phyloP scores from a whole-genome alignment of 2,888 invertebrate species.

The Plebejus argus region DNA sequence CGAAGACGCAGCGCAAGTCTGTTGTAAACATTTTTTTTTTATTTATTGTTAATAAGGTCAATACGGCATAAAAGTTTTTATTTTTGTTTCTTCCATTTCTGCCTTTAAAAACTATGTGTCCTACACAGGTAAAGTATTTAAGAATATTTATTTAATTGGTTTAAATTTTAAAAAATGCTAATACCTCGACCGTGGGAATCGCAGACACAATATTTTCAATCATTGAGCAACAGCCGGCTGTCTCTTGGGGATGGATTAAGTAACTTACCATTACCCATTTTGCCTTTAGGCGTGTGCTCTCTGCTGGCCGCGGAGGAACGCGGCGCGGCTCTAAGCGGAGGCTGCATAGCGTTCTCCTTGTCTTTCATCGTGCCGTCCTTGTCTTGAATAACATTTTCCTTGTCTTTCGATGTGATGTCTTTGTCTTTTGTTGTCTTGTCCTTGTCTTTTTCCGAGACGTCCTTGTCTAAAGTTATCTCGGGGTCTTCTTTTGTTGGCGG shows the following conservation, averaged over 20 bases:
- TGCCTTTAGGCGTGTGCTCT: conserved; percentile 58
- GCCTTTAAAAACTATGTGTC: background rate
- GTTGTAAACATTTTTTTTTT: too few relatives aligned
- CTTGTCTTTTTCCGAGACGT: conserved; percentile 45
- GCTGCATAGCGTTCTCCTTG: conserved; percentile 58
- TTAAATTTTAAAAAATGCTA: too few relatives aligned
- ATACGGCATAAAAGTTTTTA: too few relatives aligned
- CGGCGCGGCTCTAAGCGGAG: conserved; percentile 47
- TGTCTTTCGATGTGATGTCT: conserved; percentile 38
- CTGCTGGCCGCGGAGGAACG: conserved; percentile 45
- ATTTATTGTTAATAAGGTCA: too few relatives aligned
- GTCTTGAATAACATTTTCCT: conserved; percentile 43
- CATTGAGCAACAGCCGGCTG: too few relatives aligned
- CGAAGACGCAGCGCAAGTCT: too few relatives aligned
- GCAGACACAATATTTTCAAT: too few relatives aligned
- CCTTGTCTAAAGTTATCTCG: conserved; percentile 6
- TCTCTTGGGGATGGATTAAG: too few relatives aligned
- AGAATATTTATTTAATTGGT: too few relatives aligned
- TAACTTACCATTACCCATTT: conserved; percentile 41
- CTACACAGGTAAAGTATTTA: too few relatives aligned
- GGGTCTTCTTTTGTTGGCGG: background rate
- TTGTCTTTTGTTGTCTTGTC: conserved; percentile 42
- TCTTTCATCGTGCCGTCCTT: conserved; percentile 34
- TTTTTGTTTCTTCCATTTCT: background rate
- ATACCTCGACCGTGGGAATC: too few relatives aligned